Evolutionary conservation across 2,888 invertebrate genomes (phyloP).

Genomic region (Philereme transversata): DNA sequence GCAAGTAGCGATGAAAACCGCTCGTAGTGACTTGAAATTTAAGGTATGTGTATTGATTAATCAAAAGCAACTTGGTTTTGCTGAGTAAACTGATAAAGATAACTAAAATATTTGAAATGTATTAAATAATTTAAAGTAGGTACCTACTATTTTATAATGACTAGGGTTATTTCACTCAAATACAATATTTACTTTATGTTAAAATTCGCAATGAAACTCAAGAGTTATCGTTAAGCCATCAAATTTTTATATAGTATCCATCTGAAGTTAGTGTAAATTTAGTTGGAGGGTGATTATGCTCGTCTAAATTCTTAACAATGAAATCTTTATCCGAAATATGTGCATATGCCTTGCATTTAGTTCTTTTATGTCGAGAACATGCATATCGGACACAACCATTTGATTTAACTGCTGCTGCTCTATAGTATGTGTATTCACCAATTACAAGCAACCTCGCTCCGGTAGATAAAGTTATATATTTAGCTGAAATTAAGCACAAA

Average conservation of each 20-base stretch:
- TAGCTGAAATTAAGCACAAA: not conserved
- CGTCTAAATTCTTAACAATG: slow-evolving; percentile 9
- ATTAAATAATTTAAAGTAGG: too few relatives aligned
- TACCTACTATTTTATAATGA: too few relatives aligned
- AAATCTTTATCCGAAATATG: slow-evolving; percentile 14
- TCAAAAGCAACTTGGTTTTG: too few relatives aligned
- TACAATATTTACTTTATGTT: too few relatives aligned
- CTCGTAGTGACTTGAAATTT: too few relatives aligned
- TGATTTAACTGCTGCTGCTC: not conserved
- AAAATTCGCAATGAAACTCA: too few relatives aligned
- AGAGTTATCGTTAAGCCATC: not conserved
- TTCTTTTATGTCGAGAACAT: not conserved
- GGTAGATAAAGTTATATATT: not conserved
- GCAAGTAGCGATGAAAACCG: too few relatives aligned
- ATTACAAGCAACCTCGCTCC: not conserved
- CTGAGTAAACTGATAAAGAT: too few relatives aligned
- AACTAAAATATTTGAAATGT: too few relatives aligned
- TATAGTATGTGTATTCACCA: slow-evolving; percentile 1
- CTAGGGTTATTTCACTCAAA: too few relatives aligned
- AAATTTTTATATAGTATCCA: slow-evolving; percentile 18
- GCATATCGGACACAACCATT: slow-evolving; percentile 2
- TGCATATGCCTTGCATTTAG: slow-evolving; percentile 23
- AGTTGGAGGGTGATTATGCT: slow-evolving; percentile 29
- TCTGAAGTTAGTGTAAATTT: slow-evolving; percentile 6
- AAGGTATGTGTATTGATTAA: too few relatives aligned